Base-by-base conservation (phyloP, 2,888 invertebrate species). In the Teinopalpus imperialis region DNA sequence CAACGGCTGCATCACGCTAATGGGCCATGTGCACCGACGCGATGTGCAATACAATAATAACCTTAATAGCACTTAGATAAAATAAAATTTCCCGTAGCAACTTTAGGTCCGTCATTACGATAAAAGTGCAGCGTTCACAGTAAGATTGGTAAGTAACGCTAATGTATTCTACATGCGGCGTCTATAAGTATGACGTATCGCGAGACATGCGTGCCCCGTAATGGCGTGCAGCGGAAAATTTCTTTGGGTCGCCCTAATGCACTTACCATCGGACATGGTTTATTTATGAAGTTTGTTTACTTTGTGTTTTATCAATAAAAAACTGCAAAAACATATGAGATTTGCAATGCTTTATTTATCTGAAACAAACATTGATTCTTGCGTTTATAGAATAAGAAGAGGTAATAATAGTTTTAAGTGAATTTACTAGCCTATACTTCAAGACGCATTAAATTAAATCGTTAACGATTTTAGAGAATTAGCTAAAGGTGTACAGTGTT, bases 151-250 rank as follows among this genome's bases (percentile, higher is more conserved):
- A 72, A 70, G 70, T 74, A 73, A 70, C 67, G 71, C 71, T 79
- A 78, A 80, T 80, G 81, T 69, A 61, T 79, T 80, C 78, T 74
- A 74, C 79, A 73, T 66, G 72, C 71, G 65, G 59, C 60, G 59
- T 59, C 67, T 69, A 77, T 79, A 77, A 80, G 80, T 72, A 79
- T 77, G 74, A 74, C 66, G 62, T 74, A 74, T 72, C 74, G 66
- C 60, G 62, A 56, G 64, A 66, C 58, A 66, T 57, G 52, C 51
- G 40, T 43, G 48, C 39, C 49, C n/a, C 45, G 32, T 43, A 34
- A 47, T 43, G 45, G 45, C 36, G 14, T 14, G 10, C 29, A 29
- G 34, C 45, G 35, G 40, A 40, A 34, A 46, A 29, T 29, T 35
- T 39, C 27, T 21, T 35, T 8, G 26, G 40, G 10, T 27, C 16